Evolutionary conservation across 2,113 vertebrate species (phyloP).

Genomic region (Sporophila hypoxantha): DNA sequence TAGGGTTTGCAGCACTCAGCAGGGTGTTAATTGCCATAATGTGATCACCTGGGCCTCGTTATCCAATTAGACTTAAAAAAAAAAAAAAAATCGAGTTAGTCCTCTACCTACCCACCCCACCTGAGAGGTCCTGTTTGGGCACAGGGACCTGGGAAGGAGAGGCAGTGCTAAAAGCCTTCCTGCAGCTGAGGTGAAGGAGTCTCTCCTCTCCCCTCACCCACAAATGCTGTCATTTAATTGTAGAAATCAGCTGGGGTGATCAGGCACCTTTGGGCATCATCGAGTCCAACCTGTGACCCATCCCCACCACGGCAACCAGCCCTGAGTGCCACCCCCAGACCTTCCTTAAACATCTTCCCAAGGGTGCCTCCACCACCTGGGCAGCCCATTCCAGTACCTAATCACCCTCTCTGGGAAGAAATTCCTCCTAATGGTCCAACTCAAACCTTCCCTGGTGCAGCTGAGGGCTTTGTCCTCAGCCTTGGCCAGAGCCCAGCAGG

Average conservation of each 20-base stretch:
- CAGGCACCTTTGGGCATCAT: rapidly evolving
- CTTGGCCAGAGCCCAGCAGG: background rate
- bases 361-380: background rate
- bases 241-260: background rate
- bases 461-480: background rate
- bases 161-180: background rate
- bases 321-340: rapidly evolving
- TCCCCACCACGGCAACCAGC: background rate
- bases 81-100: rapidly evolving
- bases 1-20: background rate
- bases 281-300: rapidly evolving
- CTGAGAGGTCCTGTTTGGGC: background rate
- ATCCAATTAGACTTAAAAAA: background rate
- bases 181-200: background rate
- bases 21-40: background rate
- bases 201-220: rapidly evolving
- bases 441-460: no score
- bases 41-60: background rate
- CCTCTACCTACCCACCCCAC: rapidly evolving
- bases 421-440: rapidly evolving
- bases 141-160: background rate
- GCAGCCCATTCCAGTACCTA: rapidly evolving
- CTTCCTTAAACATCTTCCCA: background rate
- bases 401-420: background rate
- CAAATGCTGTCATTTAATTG: background rate